These are phyloP conservation scores for Caradrina kadenii DNA, from an alignment of 2,888 invertebrate species.

Conservation along the genomic window DNA sequence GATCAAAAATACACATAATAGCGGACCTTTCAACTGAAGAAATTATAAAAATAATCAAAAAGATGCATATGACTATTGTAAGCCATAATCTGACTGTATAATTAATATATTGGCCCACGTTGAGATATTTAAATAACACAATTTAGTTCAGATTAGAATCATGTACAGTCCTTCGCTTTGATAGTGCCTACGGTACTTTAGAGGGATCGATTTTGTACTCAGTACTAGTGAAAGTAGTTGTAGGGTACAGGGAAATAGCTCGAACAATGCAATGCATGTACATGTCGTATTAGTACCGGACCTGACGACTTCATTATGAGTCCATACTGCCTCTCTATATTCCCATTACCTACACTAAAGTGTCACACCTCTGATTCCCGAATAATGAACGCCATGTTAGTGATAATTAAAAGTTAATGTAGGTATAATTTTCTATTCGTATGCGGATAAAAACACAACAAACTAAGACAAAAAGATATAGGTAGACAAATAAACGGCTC, in stretches of 20 bases:
- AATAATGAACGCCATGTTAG: conserved; percentile 7
- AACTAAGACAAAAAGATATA: conserved; percentile 70
- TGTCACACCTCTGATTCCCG: conserved; percentile 23
- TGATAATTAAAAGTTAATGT: conserved; percentile 39
- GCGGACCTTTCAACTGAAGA: background rate
- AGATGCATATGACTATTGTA: conserved; percentile 15
- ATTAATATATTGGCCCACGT: background rate
- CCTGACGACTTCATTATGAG: conserved; percentile 41
- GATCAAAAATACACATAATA: background rate
- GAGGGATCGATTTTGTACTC: conserved; percentile 20
- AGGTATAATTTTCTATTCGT: conserved; percentile 35
- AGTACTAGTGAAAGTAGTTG: conserved; percentile 45
- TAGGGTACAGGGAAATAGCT: conserved; percentile 52
- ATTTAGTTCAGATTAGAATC: conserved; percentile 26
- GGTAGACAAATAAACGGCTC: conserved; percentile 74
- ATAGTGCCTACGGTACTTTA: background rate
- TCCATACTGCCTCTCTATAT: conserved; percentile 31
- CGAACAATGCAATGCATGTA: conserved; percentile 53
- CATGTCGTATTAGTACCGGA: conserved; percentile 32
- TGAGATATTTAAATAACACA: conserved; percentile 9
- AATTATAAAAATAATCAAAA: conserved; percentile 19
- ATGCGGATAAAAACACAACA: conserved; percentile 58
- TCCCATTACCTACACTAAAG: conserved; percentile 13
- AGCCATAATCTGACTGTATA: conserved; percentile 18
- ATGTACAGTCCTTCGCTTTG: conserved; percentile 15